Evolutionary conservation across 2,888 invertebrate species (phyloP).

Genomic region (Chloroclysta siterata): DNA sequence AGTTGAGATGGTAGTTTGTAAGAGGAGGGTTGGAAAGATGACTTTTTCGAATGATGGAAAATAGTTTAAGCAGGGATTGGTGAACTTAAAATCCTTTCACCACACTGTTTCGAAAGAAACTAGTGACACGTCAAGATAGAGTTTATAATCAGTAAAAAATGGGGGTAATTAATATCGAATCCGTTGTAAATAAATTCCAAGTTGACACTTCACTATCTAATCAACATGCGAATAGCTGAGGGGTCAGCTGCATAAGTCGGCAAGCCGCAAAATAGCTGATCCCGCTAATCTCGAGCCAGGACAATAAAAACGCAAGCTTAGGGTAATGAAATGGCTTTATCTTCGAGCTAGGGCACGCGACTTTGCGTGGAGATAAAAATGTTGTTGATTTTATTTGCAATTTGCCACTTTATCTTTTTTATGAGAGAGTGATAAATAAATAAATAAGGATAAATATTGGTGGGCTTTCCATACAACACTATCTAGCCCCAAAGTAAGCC

Average conservation of each 20-base stretch:
- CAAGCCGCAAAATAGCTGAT: conserved; percentile 17
- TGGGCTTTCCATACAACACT: no score
- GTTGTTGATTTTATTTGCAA: no score
- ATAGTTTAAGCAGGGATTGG: conserved; percentile 22
- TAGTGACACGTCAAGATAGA: no score
- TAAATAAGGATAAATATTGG: no score
- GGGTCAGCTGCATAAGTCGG: conserved; percentile 10
- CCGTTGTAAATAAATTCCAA: not conserved
- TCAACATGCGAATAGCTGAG: conserved; percentile 6
- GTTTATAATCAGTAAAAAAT: no score
- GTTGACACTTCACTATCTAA: conserved; percentile 1
- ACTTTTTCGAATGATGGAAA: conserved; percentile 29
- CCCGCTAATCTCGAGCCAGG: conserved; percentile 11
- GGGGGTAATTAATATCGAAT: not conserved
- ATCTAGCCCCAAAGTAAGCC: no score
- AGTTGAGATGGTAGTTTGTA: conserved; percentile 44
- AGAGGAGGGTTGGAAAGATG: conserved; percentile 47
- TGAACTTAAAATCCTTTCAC: no score
- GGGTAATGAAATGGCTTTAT: conserved; percentile 70
- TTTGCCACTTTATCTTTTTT: no score
- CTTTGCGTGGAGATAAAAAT: not conserved
- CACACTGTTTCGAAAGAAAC: no score
- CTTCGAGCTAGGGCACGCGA: conserved; percentile 50
- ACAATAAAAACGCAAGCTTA: conserved; percentile 57
- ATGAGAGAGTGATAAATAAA: no score